Evolutionary conservation across 2,113 vertebrate genomes (phyloP), one percentile per base, ranked within the genome.

Genomic region (Mystacornis crossleyi): DNA sequence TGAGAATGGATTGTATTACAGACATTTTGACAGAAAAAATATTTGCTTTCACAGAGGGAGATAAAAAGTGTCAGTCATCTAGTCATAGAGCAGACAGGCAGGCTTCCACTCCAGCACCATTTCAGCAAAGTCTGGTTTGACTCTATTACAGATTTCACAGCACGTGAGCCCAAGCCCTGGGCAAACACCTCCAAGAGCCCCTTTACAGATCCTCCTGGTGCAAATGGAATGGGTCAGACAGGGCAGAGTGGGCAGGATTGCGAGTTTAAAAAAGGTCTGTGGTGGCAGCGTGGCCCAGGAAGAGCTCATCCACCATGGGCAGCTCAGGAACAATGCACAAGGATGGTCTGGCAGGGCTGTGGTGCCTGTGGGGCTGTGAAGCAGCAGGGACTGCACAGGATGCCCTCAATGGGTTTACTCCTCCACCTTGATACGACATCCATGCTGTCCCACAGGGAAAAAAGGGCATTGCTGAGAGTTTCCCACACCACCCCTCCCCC

Each of bases 21-120:
- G 91, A 72, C 81, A 45, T 89, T 94, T 70, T 93, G 90, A 91
- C 95, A 93, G 80, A 24, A 78, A 80, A 91, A 95, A 94, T 95
- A 95, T 93, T 95, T 96, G 78, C 85, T 90, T 94, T 96, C 92
- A 90, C 42, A 1, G 70, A 45, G 57, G 55, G 69, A 89, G 86
- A 87, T 86, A 81, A 7, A 89, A 73, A 0, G 47, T 87, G 78
- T 91, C 96, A 94, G 70, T 93, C 64, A 62, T 51, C 42, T 40
- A 88, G 69, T 43, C 81, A 84, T 62, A 73, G 29, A 86, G 77
- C 50, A 89, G 73, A 28, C 78, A 79, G 64, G 38, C 51, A 90
- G 55, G 40, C 48, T 86, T 90, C 78, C n/a, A 54, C 74, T 84
- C 26, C 81, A 70, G 64, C 3, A 5, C 18, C 10, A 34, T 47